Percentiles rank a stretch among this genome's conserved stretches.
phyloP scores from a whole-genome alignment of 2,888 invertebrate genomes.

The Noctuana brunneofusca region DNA sequence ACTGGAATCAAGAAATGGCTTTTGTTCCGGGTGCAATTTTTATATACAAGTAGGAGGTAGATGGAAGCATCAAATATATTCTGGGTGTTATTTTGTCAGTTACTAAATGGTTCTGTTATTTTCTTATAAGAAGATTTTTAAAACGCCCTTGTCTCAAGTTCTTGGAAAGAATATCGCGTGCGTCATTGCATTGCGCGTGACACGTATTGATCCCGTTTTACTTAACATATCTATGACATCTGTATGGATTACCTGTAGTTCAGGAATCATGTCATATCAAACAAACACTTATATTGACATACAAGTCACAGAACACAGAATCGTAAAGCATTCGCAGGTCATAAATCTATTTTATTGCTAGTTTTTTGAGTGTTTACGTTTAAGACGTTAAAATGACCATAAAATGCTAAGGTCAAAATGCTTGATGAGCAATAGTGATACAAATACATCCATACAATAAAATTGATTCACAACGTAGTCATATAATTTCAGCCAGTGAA shows the following conservation, averaged over 20 bases:
- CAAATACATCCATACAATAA: constrained; percentile 49
- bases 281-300: constrained; percentile 15
- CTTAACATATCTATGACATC: not conserved
- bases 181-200: no score
- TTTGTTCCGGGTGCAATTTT: constrained; percentile 6
- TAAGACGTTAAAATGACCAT: constrained; percentile 55
- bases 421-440: constrained; percentile 52
- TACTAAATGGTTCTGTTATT: not conserved
- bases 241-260: not conserved
- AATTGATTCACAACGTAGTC: constrained; percentile 52
- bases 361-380: constrained; percentile 44
- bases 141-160: no score
- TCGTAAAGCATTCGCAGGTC: constrained; percentile 37
- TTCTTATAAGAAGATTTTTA: no score
- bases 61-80: not conserved
- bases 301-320: constrained; percentile 13
- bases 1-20: constrained; percentile 17
- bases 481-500: constrained; percentile 43
- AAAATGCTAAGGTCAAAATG: constrained; percentile 65
- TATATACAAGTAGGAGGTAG: not conserved
- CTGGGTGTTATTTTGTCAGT: not conserved
- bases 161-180: no score
- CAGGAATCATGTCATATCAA: not conserved
- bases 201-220: no score
- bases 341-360: constrained; percentile 55